Percentiles rank a stretch among this genome's conserved stretches.
Evolutionary conservation across 2,888 invertebrate genomes (phyloP).

Genomic region (Aphidius colemani): DNA sequence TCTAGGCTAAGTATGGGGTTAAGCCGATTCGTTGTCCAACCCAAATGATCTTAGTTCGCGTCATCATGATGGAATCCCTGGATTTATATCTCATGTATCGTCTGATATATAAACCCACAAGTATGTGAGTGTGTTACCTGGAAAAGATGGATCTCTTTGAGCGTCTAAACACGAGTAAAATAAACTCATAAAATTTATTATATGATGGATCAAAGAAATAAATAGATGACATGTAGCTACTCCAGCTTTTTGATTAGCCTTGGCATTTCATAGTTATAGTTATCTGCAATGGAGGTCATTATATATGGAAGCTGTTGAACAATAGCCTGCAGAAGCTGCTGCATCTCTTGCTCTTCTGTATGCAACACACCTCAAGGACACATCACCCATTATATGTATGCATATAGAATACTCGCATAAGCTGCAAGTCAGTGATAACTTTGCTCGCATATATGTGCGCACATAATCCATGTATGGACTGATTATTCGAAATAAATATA

Average conservation of each 20-base stretch:
- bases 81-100: conserved; percentile 20
- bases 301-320: conserved; percentile 13
- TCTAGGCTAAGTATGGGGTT: not conserved
- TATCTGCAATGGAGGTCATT: conserved; percentile 26
- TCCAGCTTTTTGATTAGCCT: conserved; percentile 16
- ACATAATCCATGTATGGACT: no score
- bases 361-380: conserved; percentile 16
- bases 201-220: conserved; percentile 1
- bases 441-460: no score
- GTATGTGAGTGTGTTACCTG: no score
- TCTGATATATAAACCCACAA: not conserved
- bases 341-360: conserved; percentile 5
- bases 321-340: conserved; percentile 5
- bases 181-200: no score
- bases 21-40: not conserved
- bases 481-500: no score
- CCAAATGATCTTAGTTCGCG: not conserved
- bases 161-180: no score
- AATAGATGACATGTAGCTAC: no score
- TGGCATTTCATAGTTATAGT: conserved; percentile 24
- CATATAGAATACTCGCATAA: not conserved
- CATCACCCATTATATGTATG: conserved; percentile 3
- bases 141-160: no score
- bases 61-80: conserved; percentile 23
- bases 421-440: no score